phyloP scores from a whole-genome alignment of 2,113 vertebrate species.

The Apteryx owenii region DNA sequence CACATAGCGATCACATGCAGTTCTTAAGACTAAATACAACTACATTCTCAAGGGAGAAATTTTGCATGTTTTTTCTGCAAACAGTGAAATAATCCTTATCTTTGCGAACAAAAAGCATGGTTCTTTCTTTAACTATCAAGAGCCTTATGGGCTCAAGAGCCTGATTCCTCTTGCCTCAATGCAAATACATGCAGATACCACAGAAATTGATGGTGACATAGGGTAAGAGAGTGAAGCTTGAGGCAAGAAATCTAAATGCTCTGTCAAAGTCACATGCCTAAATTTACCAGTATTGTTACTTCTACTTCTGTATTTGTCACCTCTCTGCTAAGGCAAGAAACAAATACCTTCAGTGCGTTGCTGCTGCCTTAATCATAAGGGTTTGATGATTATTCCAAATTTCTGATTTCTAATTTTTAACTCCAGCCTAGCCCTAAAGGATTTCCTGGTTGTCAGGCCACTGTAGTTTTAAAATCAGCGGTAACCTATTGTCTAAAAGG shows the following conservation, averaged over 20 bases:
- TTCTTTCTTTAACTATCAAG: neutral
- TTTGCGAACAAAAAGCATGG: neutral
- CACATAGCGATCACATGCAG: accelerated
- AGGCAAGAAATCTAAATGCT: neutral
- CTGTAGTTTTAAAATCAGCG: neutral
- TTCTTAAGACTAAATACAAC: neutral
- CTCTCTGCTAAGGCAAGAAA: neutral
- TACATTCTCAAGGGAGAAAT: neutral
- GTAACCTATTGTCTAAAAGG: neutral
- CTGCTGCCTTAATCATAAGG: neutral
- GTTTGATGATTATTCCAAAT: neutral
- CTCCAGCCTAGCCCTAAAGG: neutral
- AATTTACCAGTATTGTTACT: neutral
- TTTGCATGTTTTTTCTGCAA: neutral
- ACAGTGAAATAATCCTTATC: neutral
- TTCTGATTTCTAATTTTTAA: neutral
- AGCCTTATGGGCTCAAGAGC: neutral
- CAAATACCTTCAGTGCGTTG: too few species aligned
- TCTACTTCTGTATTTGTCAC: neutral
- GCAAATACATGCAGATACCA: neutral
- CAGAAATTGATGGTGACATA: neutral
- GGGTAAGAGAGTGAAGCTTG: neutral
- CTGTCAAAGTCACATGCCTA: neutral
- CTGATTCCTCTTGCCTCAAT: neutral
- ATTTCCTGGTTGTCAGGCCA: neutral